Evolutionary conservation across 2,797 vertebrate genomes (phyloP).

Genomic region (Gouania willdenowi): DNA sequence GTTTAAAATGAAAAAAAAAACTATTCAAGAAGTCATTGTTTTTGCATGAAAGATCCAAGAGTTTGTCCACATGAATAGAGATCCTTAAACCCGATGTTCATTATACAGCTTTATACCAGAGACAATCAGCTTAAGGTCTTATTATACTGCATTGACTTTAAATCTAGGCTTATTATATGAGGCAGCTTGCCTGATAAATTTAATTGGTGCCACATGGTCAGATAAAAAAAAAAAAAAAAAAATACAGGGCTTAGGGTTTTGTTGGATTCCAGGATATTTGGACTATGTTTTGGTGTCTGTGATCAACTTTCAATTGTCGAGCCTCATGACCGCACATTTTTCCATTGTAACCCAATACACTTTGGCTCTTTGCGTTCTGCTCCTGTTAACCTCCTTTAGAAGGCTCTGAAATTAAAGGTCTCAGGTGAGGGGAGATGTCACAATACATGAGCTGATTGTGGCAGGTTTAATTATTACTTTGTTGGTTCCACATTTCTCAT

Average conservation of each 20-base stretch:
- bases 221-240: constrained; percentile 12
- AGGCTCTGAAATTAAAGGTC: constrained; percentile 70
- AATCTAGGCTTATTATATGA: constrained; percentile 28
- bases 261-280: constrained; percentile 30
- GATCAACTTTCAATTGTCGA: constrained; percentile 45
- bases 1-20: no score
- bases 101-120: constrained; percentile 27
- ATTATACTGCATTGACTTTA: constrained; percentile 19
- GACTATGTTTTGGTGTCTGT: constrained; percentile 24
- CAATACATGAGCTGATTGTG: constrained; percentile 67
- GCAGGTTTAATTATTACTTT: constrained; percentile 68
- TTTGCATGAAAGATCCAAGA: constrained; percentile 3
- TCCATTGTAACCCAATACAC: constrained; percentile 38
- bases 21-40: constrained; percentile 7
- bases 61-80: constrained; percentile 16
- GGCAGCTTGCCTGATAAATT: constrained; percentile 32
- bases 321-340: constrained; percentile 41
- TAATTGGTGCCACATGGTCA: constrained; percentile 37
- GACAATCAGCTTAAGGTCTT: constrained; percentile 42
- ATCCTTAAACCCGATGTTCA: constrained; percentile 29
- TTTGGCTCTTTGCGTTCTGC: constrained; percentile 44
- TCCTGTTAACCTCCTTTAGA: constrained; percentile 69
- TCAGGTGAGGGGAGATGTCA: constrained; percentile 68
- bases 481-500: constrained; percentile 53
- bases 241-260: constrained; percentile 17